Conservation (phyloP, 2,888 invertebrate species). For the Druceiella hillmani region DNA sequence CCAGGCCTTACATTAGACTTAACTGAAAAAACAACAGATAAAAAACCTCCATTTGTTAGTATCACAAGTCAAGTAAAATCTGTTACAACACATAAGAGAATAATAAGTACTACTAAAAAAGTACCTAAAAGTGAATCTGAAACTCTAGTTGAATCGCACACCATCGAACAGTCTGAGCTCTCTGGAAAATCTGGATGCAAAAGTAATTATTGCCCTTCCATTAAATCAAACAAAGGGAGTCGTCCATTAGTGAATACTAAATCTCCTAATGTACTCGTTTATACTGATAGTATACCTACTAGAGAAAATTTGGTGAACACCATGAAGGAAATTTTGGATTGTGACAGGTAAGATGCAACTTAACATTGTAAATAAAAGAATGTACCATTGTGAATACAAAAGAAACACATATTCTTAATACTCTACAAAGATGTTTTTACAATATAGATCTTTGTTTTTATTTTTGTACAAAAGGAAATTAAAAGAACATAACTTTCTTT, state of each 20-base stretch:
- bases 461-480: too few species aligned
- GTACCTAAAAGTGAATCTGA: constrained; percentile 35
- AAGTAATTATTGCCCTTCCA: too few species aligned
- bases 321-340: constrained; percentile 62
- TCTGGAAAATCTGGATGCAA: too few species aligned
- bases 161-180: too few species aligned
- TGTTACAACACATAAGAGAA: constrained; percentile 45
- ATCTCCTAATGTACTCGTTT: constrained; percentile 77
- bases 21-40: too few species aligned
- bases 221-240: constrained; percentile 42
- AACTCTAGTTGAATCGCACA: too few species aligned
- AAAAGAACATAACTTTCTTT: too few species aligned
- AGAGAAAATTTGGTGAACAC: constrained; percentile 69
- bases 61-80: constrained; percentile 50
- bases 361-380: not conserved
- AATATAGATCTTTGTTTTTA: too few species aligned
- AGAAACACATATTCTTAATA: too few species aligned
- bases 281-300: constrained; percentile 70
- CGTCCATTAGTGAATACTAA: constrained; percentile 56
- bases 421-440: too few species aligned
- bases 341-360: constrained; percentile 55
- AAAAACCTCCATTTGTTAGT: too few species aligned
- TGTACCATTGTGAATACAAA: not conserved
- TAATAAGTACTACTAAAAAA: constrained; percentile 43
- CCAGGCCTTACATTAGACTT: too few species aligned